These are phyloP conservation scores for Mycogona germanica DNA, from an alignment of 2,888 invertebrate species.

Conservation along the genomic window DNA sequence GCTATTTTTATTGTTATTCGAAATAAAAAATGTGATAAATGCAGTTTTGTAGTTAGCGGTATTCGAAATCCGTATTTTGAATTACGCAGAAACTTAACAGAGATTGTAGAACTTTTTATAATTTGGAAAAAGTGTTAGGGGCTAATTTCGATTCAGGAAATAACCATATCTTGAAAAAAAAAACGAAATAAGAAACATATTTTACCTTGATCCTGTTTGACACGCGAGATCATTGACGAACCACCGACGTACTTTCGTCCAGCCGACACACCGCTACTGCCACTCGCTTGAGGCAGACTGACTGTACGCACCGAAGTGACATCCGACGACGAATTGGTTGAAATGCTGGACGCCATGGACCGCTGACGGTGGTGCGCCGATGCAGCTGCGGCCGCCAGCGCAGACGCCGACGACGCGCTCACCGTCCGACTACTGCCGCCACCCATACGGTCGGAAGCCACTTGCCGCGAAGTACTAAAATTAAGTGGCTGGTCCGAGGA, in stretches of 20 bases:
- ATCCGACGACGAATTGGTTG: not conserved
- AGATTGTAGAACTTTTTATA: not conserved
- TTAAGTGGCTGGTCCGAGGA: slow-evolving; percentile 6
- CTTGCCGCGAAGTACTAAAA: slow-evolving; percentile 6
- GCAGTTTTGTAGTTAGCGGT: too few species aligned
- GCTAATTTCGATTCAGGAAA: too few species aligned
- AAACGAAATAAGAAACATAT: not conserved
- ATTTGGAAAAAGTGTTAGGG: not conserved
- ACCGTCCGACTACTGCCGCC: not conserved
- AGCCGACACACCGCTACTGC: too few species aligned
- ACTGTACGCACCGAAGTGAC: not conserved
- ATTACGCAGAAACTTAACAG: too few species aligned
- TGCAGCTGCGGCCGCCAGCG: not conserved
- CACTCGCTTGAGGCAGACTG: not conserved
- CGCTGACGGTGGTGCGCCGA: not conserved
- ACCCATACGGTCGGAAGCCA: not conserved
- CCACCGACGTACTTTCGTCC: too few species aligned
- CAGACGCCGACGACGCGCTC: not conserved
- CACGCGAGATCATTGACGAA: not conserved
- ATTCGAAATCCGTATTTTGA: too few species aligned
- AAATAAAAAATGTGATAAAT: too few species aligned
- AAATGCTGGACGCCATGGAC: too few species aligned
- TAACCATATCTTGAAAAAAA: not conserved
- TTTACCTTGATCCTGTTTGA: not conserved
- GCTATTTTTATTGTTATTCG: too few species aligned